Base-by-base conservation (phyloP, 1,140 invertebrate species). In the Platyura marginata region DNA sequence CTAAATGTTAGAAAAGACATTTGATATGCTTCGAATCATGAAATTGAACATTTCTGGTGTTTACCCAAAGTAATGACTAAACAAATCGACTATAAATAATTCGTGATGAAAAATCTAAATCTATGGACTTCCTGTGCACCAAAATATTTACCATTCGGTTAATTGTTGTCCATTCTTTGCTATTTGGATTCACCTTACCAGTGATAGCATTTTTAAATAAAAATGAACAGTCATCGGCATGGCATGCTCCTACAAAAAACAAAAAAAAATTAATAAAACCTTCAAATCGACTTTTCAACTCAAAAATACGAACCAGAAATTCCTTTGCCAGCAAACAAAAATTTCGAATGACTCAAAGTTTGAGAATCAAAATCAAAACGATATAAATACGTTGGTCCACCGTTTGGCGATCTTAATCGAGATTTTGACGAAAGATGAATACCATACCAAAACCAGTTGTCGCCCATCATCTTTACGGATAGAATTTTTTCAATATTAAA, bases 141-240 rank as follows among this genome's bases (percentile, higher is more conserved):
- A n/a, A n/a, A n/a, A n/a, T n/a, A n/a, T n/a, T n/a, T n/a, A n/a
- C 13, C 56, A 71, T 67, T 33, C 57, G 51, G 23, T 56, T 50
- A 22, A 66, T 66, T 2, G 60, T 47, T 42, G 46, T 47, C 29
- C 57, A 49, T 29, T 57, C 60, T 0, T 47, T 51, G 0, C 59
- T 51, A 4, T 51, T 55, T 0, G 47, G 46, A 16, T 61, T 52
- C 40, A 56, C 59, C 15, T 6, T 8, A 8, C 54, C 48, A 10
- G 59, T 63, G 21, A 68, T 48, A 46, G 55, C 53, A 39, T 59
- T 67, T 46, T 64, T 59, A 50, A 76, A 79, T 5, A 78, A 47
- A 53, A 77, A 78, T 46, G 68, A 69, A 2, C 77, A 34, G 47
- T 79, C 77, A 46, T 79, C 77, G 0, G 65, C 70, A 49, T 79